Evolutionary conservation across 1,140 invertebrate species (phyloP).

Genomic region (Campoletis sonorensis): DNA sequence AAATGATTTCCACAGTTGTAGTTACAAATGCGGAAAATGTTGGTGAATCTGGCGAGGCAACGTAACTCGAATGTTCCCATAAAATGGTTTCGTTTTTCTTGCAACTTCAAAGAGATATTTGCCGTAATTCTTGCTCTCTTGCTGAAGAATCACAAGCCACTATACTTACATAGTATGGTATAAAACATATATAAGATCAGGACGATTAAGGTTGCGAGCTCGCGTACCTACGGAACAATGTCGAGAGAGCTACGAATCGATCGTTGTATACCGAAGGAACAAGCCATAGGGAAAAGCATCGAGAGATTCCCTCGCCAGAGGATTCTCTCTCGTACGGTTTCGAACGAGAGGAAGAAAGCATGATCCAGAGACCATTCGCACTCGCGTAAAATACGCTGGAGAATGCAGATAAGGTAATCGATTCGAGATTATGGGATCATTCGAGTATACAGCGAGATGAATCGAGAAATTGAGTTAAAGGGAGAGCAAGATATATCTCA

Average conservation of each 20-base stretch:
- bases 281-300: constrained; percentile 1
- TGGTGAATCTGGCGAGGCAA: too few species aligned
- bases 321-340: neutral
- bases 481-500: neutral
- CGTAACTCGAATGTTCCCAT: neutral
- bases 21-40: too few species aligned
- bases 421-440: constrained; percentile 48
- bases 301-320: neutral
- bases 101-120: constrained; percentile 3
- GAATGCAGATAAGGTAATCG: constrained; percentile 51
- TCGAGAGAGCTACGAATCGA: neutral
- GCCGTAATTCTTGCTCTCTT: neutral
- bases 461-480: neutral
- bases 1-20: too few species aligned
- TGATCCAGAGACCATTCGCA: constrained; percentile 2
- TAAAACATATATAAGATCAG: constrained; percentile 1
- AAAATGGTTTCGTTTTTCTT: neutral
- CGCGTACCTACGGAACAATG: constrained; percentile 13
- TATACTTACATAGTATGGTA: constrained; percentile 14
- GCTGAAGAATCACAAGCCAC: neutral
- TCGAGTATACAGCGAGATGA: constrained; percentile 20
- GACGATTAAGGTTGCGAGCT: constrained; percentile 36
- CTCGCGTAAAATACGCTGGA: constrained; percentile 37
- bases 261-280: constrained; percentile 6
- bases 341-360: constrained; percentile 5